Conservation (phyloP, 1,140 invertebrate genomes). For the Cardiocondyla obscurior region DNA sequence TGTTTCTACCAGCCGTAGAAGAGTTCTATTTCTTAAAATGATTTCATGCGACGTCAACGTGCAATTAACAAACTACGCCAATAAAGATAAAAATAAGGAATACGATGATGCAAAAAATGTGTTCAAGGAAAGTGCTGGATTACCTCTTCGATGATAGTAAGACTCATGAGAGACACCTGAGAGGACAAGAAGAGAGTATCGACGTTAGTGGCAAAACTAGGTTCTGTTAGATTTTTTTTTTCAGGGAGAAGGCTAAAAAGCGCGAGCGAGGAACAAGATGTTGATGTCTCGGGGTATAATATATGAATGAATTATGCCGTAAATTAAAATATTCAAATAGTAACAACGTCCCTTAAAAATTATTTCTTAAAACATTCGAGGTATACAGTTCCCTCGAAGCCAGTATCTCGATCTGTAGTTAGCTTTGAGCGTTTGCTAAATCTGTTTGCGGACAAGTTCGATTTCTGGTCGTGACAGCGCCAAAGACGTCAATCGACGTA, state of each 20-base stretch:
- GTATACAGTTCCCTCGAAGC: conserved; percentile 7
- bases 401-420: not conserved
- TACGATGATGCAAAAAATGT: conserved; percentile 48
- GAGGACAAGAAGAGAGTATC: conserved; percentile 65
- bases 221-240: conserved; percentile 63
- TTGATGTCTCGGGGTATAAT: not conserved
- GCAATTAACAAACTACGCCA: conserved; percentile 58
- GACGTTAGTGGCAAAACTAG: conserved; percentile 66
- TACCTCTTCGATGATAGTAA: conserved; percentile 80
- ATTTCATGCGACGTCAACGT: conserved; percentile 68
- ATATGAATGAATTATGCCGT: not conserved
- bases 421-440: conserved; percentile 7
- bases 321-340: conserved; percentile 21
- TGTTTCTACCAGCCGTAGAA: not conserved
- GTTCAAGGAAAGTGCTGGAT: conserved; percentile 65
- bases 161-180: conserved; percentile 75
- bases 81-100: conserved; percentile 17
- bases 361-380: not conserved
- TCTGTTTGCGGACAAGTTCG: not conserved
- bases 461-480: conserved; percentile 11
- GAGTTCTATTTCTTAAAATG: conserved; percentile 43
- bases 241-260: conserved; percentile 48
- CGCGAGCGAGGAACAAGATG: conserved; percentile 1
- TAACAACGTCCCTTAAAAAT: not conserved
- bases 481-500: conserved; percentile 22